Conservation (phyloP, 2,113 vertebrate genomes). For the Dermatemys mawii region DNA sequence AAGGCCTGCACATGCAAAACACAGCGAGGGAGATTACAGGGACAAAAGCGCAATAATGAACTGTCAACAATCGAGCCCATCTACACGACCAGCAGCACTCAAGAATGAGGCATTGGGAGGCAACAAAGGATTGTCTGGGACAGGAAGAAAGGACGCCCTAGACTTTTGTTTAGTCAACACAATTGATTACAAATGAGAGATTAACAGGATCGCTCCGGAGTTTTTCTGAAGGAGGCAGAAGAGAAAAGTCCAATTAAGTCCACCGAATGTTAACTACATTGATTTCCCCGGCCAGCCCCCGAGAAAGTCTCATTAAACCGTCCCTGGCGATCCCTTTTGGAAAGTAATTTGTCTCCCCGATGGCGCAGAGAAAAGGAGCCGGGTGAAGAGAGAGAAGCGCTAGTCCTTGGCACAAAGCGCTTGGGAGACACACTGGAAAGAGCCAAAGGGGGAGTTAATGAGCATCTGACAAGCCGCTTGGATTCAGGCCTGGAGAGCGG, state of each 20-base stretch:
- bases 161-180: constrained; percentile 98
- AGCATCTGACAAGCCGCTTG: constrained; percentile 92
- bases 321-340: constrained; percentile 91
- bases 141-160: constrained; percentile 96
- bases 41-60: constrained; percentile 97
- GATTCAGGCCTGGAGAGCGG: constrained; percentile 90
- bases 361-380: constrained; percentile 88
- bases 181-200: constrained; percentile 99
- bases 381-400: constrained; percentile 88
- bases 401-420: constrained; percentile 93
- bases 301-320: constrained; percentile 99
- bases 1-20: constrained; percentile 92
- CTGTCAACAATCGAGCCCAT: constrained; percentile 96
- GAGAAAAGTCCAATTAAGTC: constrained; percentile 99
- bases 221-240: constrained; percentile 90
- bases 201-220: constrained; percentile 96
- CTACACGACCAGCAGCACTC: constrained; percentile 91
- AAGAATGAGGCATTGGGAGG: constrained; percentile 95
- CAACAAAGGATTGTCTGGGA: constrained; percentile 97
- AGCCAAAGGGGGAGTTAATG: constrained; percentile 97
- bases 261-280: constrained; percentile 99
- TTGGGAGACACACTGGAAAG: constrained; percentile 90
- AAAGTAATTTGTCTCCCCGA: constrained; percentile 91
- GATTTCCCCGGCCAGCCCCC: constrained; percentile 95
- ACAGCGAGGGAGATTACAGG: constrained; percentile 89